Evolutionary conservation across 2,113 vertebrate species (phyloP).

Genomic region (Machaerirhynchus nigripectus): DNA sequence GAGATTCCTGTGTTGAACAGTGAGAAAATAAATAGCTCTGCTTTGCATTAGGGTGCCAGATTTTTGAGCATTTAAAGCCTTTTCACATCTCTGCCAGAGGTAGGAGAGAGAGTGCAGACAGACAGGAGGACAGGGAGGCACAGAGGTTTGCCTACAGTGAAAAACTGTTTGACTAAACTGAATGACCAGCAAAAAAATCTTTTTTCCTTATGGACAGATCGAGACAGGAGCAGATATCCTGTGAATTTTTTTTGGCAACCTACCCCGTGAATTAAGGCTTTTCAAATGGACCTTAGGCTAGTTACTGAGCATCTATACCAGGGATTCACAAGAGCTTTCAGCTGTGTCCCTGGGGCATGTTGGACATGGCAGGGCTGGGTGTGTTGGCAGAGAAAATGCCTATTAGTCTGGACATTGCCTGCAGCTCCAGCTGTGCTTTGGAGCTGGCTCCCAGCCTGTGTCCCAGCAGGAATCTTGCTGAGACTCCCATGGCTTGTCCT

Average conservation of each 20-base stretch:
- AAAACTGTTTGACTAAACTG: neutral
- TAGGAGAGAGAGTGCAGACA: neutral
- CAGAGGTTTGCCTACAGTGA: neutral
- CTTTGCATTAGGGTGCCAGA: neutral
- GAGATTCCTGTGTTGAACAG: neutral
- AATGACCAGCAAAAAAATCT: neutral
- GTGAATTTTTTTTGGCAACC: neutral
- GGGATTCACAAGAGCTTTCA: neutral
- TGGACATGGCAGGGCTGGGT: accelerated
- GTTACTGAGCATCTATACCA: neutral
- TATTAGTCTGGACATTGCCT: neutral
- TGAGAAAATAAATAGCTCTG: neutral
- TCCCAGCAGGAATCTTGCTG: neutral
- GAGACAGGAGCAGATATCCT: neutral
- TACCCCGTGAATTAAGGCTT: neutral
- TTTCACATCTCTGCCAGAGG: neutral
- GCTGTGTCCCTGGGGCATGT: accelerated
- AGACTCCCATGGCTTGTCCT: neutral
- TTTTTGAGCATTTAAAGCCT: neutral
- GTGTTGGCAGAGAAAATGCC: neutral
- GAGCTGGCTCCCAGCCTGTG: neutral
- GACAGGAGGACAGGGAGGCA: neutral
- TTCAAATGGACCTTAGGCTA: neutral
- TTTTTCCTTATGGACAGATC: neutral
- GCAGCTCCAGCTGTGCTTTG: neutral